A percentile compares a stretch with the other conserved stretches of the same genome.
phyloP scores from a whole-genome alignment of 2,888 invertebrate genomes.

The Microctonus brassicae region DNA sequence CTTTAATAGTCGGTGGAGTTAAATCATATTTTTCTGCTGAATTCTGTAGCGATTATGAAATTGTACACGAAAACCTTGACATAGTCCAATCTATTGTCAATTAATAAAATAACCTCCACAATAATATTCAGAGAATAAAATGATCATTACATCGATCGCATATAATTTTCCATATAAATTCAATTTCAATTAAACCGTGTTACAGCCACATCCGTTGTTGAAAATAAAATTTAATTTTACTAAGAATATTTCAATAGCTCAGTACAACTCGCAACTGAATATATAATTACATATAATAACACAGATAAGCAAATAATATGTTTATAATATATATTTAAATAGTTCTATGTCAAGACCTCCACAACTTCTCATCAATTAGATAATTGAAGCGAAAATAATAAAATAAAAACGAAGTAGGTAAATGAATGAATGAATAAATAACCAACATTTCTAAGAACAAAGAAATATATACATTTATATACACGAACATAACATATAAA shows the following conservation, averaged over 20 bases:
- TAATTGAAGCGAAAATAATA: not conserved
- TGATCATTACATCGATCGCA: no score
- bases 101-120: no score
- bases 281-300: not conserved
- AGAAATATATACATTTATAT: no score
- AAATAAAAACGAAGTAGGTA: not conserved
- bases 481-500: no score
- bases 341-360: not conserved
- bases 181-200: no score
- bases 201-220: not conserved
- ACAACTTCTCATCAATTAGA: not conserved
- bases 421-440: not conserved
- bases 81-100: no score
- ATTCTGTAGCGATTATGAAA: constrained; percentile 3
- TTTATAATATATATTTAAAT: not conserved
- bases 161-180: no score
- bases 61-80: no score
- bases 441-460: no score
- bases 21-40: not conserved
- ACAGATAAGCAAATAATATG: not conserved
- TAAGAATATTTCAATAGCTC: not conserved
- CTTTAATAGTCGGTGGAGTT: constrained; percentile 13
- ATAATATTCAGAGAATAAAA: no score
- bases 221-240: not conserved
- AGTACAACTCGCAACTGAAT: not conserved